Percentiles rank a stretch among this genome's conserved stretches.
Conservation (phyloP, 1,140 invertebrate genomes). For the Chionoecetes opilio region DNA sequence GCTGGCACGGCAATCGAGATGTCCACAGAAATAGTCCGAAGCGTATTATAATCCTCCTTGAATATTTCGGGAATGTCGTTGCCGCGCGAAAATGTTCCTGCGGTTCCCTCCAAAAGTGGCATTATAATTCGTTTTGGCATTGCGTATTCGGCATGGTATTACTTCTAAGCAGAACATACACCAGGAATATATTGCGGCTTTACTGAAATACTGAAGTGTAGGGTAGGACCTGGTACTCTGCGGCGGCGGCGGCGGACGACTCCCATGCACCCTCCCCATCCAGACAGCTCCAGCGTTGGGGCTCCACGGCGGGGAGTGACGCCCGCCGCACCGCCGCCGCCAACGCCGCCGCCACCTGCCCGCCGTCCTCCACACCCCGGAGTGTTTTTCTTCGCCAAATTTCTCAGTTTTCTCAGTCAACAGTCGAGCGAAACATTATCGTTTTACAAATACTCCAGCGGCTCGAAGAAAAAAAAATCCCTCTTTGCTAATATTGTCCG, state of each 20-base stretch:
- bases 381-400: slow-evolving; percentile 5
- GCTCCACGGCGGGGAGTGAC: too few relatives aligned
- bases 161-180: too few relatives aligned
- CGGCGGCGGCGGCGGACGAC: not conserved
- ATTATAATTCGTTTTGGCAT: too few relatives aligned
- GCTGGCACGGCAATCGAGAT: not conserved
- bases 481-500: not conserved
- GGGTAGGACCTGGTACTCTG: too few relatives aligned
- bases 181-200: too few relatives aligned
- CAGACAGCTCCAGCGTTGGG: not conserved
- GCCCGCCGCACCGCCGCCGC: not conserved
- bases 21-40: not conserved
- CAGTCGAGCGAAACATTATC: slow-evolving; percentile 4
- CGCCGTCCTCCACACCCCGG: not conserved
- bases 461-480: not conserved
- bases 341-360: not conserved
- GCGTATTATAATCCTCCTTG: not conserved
- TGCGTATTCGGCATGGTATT: too few relatives aligned
- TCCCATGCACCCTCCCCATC: not conserved
- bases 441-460: slow-evolving; percentile 19
- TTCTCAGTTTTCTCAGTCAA: not conserved
- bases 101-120: too few relatives aligned
- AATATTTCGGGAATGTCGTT: slow-evolving; percentile 10
- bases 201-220: too few relatives aligned
- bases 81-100: not conserved